Evolutionary conservation across 2,797 vertebrate species (phyloP), one percentile per base, ranked within the genome.

Genomic region (Rhinella marina): DNA sequence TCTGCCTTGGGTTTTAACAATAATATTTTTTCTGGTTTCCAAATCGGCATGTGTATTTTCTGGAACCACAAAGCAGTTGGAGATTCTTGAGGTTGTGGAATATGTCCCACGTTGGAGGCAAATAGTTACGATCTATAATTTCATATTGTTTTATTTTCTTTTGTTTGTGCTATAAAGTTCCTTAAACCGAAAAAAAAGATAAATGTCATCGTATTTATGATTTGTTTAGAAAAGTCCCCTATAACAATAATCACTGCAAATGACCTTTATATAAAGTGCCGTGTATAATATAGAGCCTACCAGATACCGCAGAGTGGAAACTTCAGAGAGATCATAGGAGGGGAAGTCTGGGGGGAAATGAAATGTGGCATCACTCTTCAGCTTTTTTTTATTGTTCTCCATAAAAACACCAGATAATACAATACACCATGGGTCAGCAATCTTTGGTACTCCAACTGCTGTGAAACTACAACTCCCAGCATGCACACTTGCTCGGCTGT

Each of bases 21-120:
- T 88, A 88, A 79, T 85, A 88, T 88, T 85, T 88, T 54, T 85
- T 83, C 81, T 88, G 87, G 61, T 88, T 80, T 87, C 52, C 86
- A 84, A 80, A 57, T 66, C 81, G 41, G 54, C 25, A 19, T 85
- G 82, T 81, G 76, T 88, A 81, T 85, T 83, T 84, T 78, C 57
- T 88, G 87, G 66, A 62, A 84, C 87, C 87, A 54, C 87, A 85
- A 59, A 73, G 54, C 76, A 32, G 68, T 78, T 70, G 7, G 13
- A 75, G 41, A 88, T 81, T 73, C 62, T 88, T 85, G 87, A 54
- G 64, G 87, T 88, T 85, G 41, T 27, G 32, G 66, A 81, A 54
- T 52, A 73, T 17, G 54, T 85, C 61, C 82, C 82, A 84, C 29
- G 72, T 78, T 78, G 17, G 56, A 83, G 75, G 54, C 52, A 73